Evolutionary conservation across 2,113 vertebrate species (phyloP).

Genomic region (Brachyhypopomus occidentalis): DNA sequence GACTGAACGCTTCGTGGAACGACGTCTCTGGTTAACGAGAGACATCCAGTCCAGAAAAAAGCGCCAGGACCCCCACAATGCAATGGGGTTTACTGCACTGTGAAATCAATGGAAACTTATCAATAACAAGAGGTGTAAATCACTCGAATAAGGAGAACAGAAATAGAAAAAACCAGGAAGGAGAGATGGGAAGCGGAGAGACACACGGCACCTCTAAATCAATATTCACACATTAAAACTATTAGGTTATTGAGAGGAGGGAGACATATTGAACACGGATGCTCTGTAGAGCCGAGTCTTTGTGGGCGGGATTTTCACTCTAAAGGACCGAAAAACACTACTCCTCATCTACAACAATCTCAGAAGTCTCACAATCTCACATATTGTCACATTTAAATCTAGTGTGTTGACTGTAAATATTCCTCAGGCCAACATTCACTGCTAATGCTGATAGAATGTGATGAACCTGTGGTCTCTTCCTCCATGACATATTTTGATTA

Average conservation of each 20-base stretch:
- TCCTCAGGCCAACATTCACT: no score
- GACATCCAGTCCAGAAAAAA: conserved; percentile 26
- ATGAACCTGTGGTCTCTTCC: no score
- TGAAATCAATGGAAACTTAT: conserved; percentile 53
- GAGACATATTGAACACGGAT: conserved; percentile 69
- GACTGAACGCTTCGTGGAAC: not conserved
- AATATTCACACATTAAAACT: conserved; percentile 96
- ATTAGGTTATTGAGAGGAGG: conserved; percentile 86
- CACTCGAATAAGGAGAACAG: conserved; percentile 34
- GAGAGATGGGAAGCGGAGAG: not conserved
- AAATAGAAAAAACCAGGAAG: conserved; percentile 37
- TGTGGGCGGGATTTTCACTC: not conserved
- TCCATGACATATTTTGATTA: no score
- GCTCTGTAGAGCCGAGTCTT: not conserved
- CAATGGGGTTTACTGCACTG: conserved; percentile 43
- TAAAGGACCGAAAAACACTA: no score
- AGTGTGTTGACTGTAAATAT: no score
- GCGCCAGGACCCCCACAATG: conserved; percentile 24
- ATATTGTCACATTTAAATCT: no score
- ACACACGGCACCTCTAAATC: conserved; percentile 78
- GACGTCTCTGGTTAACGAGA: not conserved
- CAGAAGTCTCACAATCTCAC: no score
- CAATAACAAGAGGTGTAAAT: conserved; percentile 48
- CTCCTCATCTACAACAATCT: no score
- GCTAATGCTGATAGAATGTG: no score